Conservation (phyloP, 1,140 invertebrate genomes). For the Lysiphlebus fabarum region DNA sequence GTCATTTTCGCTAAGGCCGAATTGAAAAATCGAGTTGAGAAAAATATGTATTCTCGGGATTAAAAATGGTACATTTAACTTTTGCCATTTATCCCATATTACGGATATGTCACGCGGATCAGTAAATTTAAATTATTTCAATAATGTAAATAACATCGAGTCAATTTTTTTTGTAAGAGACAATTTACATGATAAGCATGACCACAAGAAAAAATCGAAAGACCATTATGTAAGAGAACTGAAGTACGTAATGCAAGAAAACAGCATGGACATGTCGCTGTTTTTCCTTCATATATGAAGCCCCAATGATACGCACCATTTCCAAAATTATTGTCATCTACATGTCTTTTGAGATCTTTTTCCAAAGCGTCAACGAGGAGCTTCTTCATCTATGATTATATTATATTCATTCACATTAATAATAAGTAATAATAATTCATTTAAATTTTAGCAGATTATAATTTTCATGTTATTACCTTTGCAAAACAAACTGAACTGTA, state of each 20-base stretch:
- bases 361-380: conserved; percentile 34
- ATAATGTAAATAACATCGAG: conserved; percentile 45
- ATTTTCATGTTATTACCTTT: conserved; percentile 34
- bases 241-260: conserved; percentile 48
- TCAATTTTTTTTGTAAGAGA: conserved; percentile 51
- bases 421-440: no score
- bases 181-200: conserved; percentile 54
- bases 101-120: no score
- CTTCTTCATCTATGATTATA: no score
- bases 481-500: conserved; percentile 45
- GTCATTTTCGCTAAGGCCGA: no score
- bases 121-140: no score
- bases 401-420: no score
- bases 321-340: conserved; percentile 38
- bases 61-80: no score
- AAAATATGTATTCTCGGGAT: no score
- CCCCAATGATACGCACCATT: conserved; percentile 51
- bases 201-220: conserved; percentile 51
- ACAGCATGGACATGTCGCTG: conserved; percentile 47
- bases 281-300: conserved; percentile 40
- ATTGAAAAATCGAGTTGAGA: no score
- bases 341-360: conserved; percentile 34
- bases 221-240: conserved; percentile 48
- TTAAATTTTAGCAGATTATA: no score
- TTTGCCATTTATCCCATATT: no score